Conservation (phyloP, 2,113 vertebrate genomes). For the Uropsilus gracilis region DNA sequence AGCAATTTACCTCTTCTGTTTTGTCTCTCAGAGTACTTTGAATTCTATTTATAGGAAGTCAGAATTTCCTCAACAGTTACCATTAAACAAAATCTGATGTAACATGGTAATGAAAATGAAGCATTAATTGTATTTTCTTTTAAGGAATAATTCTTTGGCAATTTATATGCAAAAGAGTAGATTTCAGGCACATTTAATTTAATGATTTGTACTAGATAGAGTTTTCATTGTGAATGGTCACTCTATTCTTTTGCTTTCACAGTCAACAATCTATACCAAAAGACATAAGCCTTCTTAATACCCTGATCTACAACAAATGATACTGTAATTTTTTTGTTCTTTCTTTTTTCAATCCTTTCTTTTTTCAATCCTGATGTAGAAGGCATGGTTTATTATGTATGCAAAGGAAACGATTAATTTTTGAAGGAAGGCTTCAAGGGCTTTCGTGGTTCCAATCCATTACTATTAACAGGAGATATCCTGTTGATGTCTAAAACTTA, state of each 20-base stretch:
- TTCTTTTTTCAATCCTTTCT: neutral
- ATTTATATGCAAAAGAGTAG: neutral
- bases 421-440: conserved; percentile 51
- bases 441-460: conserved; percentile 43
- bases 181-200: neutral
- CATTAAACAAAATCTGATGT: neutral
- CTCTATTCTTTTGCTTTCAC: neutral
- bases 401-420: conserved; percentile 71
- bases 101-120: neutral
- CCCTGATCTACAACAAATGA: neutral
- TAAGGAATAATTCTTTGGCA: neutral
- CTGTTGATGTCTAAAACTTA: conserved; percentile 38
- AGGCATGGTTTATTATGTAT: neutral
- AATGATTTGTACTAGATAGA: neutral
- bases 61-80: neutral
- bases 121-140: neutral
- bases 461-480: conserved; percentile 35
- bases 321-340: neutral
- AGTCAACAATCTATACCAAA: neutral
- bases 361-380: neutral
- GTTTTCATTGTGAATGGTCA: neutral
- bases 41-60: neutral
- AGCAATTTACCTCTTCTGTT: neutral
- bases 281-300: neutral
- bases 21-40: neutral